These are phyloP conservation scores for Artemisiospiza belli DNA, from an alignment of 2,113 vertebrate species.

Conservation along the genomic window DNA sequence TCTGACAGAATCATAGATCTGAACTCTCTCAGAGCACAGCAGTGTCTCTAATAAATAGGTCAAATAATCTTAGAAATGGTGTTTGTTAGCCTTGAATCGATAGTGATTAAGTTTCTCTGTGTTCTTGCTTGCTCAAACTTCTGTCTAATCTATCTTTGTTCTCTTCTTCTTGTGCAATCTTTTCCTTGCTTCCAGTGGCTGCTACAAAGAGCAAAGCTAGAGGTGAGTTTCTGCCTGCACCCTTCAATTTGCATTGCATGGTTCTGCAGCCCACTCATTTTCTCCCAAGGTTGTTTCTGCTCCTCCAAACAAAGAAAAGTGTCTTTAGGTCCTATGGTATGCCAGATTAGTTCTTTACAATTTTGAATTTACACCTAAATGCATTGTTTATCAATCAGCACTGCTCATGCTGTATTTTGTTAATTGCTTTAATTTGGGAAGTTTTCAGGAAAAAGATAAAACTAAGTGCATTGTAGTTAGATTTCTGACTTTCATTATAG, in stretches of 20 bases:
- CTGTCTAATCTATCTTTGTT: slow-evolving; percentile 76
- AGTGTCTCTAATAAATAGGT: slow-evolving; percentile 14
- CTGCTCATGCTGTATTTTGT: background rate
- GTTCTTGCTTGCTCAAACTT: slow-evolving; percentile 44
- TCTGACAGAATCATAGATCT: slow-evolving; percentile 34
- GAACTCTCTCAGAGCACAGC: background rate
- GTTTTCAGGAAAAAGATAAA: background rate
- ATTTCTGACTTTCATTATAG: background rate
- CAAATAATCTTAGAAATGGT: slow-evolving; percentile 12
- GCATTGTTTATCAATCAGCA: background rate
- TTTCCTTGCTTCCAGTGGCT: slow-evolving; percentile 80
- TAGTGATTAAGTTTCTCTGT: slow-evolving; percentile 51
- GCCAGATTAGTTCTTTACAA: background rate
- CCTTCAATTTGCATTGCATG: slow-evolving; percentile 56
- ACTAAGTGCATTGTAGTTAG: background rate
- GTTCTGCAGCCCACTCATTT: slow-evolving; percentile 22
- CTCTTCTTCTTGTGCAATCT: slow-evolving; percentile 81
- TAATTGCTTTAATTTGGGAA: background rate
- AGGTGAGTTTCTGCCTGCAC: slow-evolving; percentile 75
- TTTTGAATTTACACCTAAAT: background rate
- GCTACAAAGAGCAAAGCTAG: slow-evolving; percentile 81
- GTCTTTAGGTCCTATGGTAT: background rate
- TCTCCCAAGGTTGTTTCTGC: background rate
- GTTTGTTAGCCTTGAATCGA: slow-evolving; percentile 15
- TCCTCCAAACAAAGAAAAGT: background rate